Percentiles rank a stretch among this genome's conserved stretches.
Conservation (phyloP, 2,888 invertebrate genomes). For the Poecilus cupreus region DNA sequence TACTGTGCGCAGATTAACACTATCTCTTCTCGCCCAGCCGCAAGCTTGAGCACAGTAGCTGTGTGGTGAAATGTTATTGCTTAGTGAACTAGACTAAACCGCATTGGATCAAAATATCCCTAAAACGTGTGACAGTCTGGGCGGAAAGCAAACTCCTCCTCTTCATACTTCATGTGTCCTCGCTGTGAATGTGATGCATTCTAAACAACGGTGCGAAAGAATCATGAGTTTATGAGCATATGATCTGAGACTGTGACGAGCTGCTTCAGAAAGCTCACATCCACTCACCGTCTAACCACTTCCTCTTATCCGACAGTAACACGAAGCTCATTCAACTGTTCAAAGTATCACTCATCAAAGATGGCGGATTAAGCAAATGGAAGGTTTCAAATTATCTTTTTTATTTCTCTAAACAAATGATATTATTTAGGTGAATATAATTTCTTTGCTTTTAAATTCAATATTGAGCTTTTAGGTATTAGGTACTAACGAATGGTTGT, state of each 20-base stretch:
- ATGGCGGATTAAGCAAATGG: conserved; percentile 60
- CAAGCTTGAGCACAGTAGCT: not conserved
- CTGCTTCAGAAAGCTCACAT: not conserved
- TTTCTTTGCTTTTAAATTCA: no score
- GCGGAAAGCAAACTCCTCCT: conserved; percentile 49
- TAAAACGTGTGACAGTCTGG: conserved; percentile 62
- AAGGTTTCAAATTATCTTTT: conserved; percentile 56
- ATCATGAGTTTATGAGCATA: conserved; percentile 58
- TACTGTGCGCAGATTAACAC: conserved; percentile 48
- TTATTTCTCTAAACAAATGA: conserved; percentile 6
- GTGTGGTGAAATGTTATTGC: conserved; percentile 57
- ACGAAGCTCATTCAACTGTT: conserved; percentile 60
- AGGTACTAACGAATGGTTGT: no score
- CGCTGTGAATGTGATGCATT: conserved; percentile 48
- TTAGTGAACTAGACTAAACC: conserved; percentile 62
- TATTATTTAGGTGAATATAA: no score
- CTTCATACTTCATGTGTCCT: not conserved
- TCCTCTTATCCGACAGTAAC: conserved; percentile 61
- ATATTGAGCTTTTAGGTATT: no score
- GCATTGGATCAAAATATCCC: conserved; percentile 62
- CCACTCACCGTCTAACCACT: conserved; percentile 61
- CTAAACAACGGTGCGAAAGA: conserved; percentile 62
- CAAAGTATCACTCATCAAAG: conserved; percentile 61
- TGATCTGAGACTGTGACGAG: conserved; percentile 61
- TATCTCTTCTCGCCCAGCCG: conserved; percentile 40